A percentile compares a stretch with the other conserved stretches of the same genome.
phyloP scores from a whole-genome alignment of 1,140 invertebrate species.

The Bactericera cockerelli region DNA sequence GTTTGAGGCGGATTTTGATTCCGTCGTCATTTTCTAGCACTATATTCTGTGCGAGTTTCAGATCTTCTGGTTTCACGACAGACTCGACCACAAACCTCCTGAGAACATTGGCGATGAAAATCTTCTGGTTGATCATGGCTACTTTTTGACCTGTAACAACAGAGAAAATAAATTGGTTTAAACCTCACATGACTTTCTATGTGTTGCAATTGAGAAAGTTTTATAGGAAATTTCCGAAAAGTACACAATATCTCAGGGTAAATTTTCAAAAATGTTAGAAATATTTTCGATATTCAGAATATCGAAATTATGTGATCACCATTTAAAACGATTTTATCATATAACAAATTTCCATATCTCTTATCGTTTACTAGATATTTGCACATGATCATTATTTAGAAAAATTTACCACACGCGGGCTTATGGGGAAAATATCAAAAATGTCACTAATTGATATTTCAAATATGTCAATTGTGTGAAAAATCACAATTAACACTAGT shows the following conservation, averaged over 20 bases:
- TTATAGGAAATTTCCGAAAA: too few species aligned
- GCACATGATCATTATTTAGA: too few species aligned
- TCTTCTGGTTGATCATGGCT: conserved; percentile 40
- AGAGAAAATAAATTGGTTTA: not conserved
- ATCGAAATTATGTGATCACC: not conserved
- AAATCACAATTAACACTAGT: too few species aligned
- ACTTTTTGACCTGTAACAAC: conserved; percentile 35
- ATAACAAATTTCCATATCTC: not conserved
- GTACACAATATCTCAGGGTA: too few species aligned
- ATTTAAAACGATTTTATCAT: not conserved
- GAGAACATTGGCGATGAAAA: conserved; percentile 34
- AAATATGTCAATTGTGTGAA: too few species aligned
- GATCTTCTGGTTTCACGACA: conserved; percentile 4
- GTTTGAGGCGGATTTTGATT: conserved; percentile 11
- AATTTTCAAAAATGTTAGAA: too few species aligned
- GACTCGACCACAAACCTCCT: conserved; percentile 31
- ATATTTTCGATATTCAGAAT: not conserved
- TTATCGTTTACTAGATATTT: too few species aligned
- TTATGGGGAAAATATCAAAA: too few species aligned
- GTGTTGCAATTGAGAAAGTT: not conserved
- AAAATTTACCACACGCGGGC: too few species aligned
- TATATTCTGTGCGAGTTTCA: conserved; percentile 13
- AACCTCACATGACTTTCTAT: not conserved
- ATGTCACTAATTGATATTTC: too few species aligned
- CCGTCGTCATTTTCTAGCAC: conserved; percentile 13